Evolutionary conservation across 1,140 invertebrate genomes (phyloP).

Genomic region (Aphaenogaster rudis): DNA sequence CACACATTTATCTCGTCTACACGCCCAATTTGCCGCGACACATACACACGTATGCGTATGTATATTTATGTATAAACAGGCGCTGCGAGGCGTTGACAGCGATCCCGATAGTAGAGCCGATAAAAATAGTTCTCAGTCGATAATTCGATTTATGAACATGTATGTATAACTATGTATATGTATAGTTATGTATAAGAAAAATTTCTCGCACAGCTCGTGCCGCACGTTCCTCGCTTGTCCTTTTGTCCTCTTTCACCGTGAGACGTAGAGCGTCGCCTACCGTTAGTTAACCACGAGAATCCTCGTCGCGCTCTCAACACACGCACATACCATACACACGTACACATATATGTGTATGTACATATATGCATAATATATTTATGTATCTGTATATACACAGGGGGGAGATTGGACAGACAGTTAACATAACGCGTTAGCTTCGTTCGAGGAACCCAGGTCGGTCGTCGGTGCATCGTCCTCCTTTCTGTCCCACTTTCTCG

Average conservation of each 20-base stretch:
- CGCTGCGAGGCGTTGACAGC: slow-evolving; percentile 65
- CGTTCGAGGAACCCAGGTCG: slow-evolving; percentile 73
- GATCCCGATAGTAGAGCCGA: slow-evolving; percentile 64
- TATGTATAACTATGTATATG: slow-evolving; percentile 58
- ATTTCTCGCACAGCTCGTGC: slow-evolving; percentile 32
- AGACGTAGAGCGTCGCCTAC: slow-evolving; percentile 3
- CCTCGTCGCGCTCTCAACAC: slow-evolving; percentile 51
- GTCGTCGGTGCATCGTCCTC: slow-evolving; percentile 70
- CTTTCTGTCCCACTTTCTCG: slow-evolving; percentile 54
- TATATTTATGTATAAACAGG: slow-evolving; percentile 67
- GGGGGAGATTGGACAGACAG: slow-evolving; percentile 76
- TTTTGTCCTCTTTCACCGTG: slow-evolving; percentile 12
- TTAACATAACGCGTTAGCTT: slow-evolving; percentile 78
- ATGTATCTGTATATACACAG: slow-evolving; percentile 77
- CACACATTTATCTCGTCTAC: slow-evolving; percentile 31
- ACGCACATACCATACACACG: slow-evolving; percentile 57
- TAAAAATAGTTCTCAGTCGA: slow-evolving; percentile 67
- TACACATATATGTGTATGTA: slow-evolving; percentile 58
- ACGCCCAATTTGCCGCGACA: slow-evolving; percentile 24
- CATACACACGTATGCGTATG: slow-evolving; percentile 5
- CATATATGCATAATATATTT: slow-evolving; percentile 71
- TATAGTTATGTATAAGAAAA: slow-evolving; percentile 56
- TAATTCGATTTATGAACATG: slow-evolving; percentile 65
- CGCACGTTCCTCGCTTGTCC: slow-evolving; percentile 6
- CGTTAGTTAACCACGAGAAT: slow-evolving; percentile 47